Conservation (phyloP, 2,888 invertebrate genomes). For the Drosophila colorata region DNA sequence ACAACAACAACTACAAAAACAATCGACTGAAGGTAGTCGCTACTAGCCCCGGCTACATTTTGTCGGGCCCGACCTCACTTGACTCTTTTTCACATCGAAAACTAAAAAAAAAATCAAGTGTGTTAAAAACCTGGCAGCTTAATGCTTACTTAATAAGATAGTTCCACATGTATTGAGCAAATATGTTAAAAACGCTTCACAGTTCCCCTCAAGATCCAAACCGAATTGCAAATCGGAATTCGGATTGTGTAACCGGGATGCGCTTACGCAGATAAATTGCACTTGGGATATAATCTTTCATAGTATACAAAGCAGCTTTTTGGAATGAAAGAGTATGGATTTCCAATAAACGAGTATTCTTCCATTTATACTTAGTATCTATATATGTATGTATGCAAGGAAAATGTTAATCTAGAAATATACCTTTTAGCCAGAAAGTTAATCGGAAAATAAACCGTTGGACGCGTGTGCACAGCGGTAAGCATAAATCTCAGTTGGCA, state of each 20-base stretch:
- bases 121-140: slow-evolving; percentile 44
- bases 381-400: background rate
- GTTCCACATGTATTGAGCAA: slow-evolving; percentile 57
- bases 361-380: too few species aligned
- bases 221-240: slow-evolving; percentile 18
- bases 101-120: slow-evolving; percentile 19
- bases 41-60: slow-evolving; percentile 63
- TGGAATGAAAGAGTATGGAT: too few species aligned
- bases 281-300: slow-evolving; percentile 10
- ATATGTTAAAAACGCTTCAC: slow-evolving; percentile 58
- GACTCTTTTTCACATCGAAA: slow-evolving; percentile 77
- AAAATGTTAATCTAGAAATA: background rate
- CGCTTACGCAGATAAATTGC: slow-evolving; percentile 18
- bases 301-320: too few species aligned
- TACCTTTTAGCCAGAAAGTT: background rate
- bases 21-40: slow-evolving; percentile 67
- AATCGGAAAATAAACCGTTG: slow-evolving; percentile 34
- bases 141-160: slow-evolving; percentile 66
- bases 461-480: slow-evolving; percentile 30
- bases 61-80: slow-evolving; percentile 70
- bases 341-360: background rate
- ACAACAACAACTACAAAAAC: slow-evolving; percentile 11
- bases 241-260: slow-evolving; percentile 64
- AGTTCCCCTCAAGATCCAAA: slow-evolving; percentile 7
- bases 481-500: slow-evolving; percentile 34